phyloP scores from a whole-genome alignment of 35 echinoderm and acorn worm genomes.

The Eucidaris tribuloides region DNA sequence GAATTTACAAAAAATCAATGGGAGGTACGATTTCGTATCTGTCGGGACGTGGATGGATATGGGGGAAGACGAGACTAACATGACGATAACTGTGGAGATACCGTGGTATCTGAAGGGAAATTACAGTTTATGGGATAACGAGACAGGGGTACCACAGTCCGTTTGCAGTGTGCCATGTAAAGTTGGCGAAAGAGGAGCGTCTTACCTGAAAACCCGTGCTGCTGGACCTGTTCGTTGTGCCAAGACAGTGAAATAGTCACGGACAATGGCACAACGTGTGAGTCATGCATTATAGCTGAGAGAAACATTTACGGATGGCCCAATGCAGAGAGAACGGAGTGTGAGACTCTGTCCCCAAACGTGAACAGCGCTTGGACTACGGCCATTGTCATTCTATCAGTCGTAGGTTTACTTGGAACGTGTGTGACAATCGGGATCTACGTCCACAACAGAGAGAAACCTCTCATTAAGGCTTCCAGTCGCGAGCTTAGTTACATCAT shows the following conservation, averaged over 20 bases:
- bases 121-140: background rate
- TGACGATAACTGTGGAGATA: conserved; percentile 27
- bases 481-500: conserved; percentile 82
- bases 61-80: conserved; percentile 3
- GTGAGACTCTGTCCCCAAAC: conserved; percentile 32
- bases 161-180: conserved; percentile 74
- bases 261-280: conserved; percentile 56
- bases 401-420: conserved; percentile 44
- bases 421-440: conserved; percentile 41
- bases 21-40: conserved; percentile 48
- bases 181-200: conserved; percentile 40
- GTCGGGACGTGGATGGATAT: conserved; percentile 61
- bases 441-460: conserved; percentile 74
- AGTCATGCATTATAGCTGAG: conserved; percentile 56
- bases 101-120: conserved; percentile 59
- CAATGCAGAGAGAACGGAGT: conserved; percentile 23
- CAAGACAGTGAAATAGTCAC: conserved; percentile 47
- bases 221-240: conserved; percentile 79
- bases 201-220: conserved; percentile 73
- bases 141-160: conserved; percentile 63
- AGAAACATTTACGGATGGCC: conserved; percentile 49
- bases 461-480: conserved; percentile 88
- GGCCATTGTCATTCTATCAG: conserved; percentile 45
- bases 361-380: conserved; percentile 27
- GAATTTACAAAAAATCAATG: conserved; percentile 64